Conservation (phyloP, 2,797 vertebrate species). For the Gobionotothen gibberifrons region DNA sequence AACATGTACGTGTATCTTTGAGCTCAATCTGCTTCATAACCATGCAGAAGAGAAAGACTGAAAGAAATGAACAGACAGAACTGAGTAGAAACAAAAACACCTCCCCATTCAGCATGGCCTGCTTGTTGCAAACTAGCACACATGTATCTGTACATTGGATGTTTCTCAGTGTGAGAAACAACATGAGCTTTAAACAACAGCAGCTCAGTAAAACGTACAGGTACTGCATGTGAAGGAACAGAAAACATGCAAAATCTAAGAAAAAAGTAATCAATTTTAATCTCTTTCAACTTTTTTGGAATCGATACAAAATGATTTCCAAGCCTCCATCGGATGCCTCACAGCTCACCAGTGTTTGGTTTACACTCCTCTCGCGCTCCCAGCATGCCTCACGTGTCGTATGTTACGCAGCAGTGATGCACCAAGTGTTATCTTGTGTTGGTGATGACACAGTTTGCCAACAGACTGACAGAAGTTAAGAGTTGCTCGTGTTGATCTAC, state of each 20-base stretch:
- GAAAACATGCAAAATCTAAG: background rate
- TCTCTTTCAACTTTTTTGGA: slow-evolving; percentile 21
- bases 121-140: background rate
- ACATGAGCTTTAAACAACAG: background rate
- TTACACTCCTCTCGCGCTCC: slow-evolving; percentile 26
- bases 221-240: background rate
- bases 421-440: slow-evolving; percentile 58
- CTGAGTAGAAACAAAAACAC: background rate
- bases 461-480: slow-evolving; percentile 57
- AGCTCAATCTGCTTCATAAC: background rate
- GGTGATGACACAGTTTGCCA: slow-evolving; percentile 48
- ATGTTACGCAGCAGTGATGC: slow-evolving; percentile 37
- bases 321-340: slow-evolving; percentile 17
- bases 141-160: background rate
- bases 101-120: too few relatives aligned
- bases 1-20: background rate
- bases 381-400: slow-evolving; percentile 27
- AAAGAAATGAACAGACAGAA: background rate
- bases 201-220: background rate
- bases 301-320: slow-evolving; percentile 18
- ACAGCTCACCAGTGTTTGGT: slow-evolving; percentile 42
- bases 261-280: slow-evolving; percentile 1
- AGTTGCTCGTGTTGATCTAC: slow-evolving; percentile 35
- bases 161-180: background rate
- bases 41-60: background rate